phyloP scores from a whole-genome alignment of 2,113 vertebrate species.

The Hemicordylus capensis region DNA sequence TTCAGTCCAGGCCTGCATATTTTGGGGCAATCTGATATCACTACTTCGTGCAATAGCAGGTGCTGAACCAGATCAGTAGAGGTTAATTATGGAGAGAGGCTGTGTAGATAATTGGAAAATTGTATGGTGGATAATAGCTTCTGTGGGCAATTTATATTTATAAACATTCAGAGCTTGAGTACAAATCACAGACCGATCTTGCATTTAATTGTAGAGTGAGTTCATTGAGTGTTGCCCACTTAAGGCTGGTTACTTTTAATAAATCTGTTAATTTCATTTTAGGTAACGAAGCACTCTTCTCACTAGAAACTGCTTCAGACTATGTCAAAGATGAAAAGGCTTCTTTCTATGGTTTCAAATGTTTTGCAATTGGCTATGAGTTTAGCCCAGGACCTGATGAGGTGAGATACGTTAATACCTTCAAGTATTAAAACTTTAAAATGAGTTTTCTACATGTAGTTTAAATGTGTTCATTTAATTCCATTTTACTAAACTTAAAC shows the following conservation, averaged over 20 bases:
- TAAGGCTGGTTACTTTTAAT: background rate
- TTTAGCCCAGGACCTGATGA: conserved; percentile 96
- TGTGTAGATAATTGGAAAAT: background rate
- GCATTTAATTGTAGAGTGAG: background rate
- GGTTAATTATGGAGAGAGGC: background rate
- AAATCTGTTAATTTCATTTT: conserved; percentile 34
- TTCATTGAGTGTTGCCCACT: background rate
- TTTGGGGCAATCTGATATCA: background rate
- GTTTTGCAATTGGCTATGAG: conserved; percentile 95
- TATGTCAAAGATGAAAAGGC: conserved; percentile 99
- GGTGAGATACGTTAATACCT: conserved; percentile 74
- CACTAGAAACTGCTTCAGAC: conserved; percentile 96
- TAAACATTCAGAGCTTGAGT: background rate
- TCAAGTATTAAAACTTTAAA: background rate
- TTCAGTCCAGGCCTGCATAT: no score
- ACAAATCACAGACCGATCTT: background rate
- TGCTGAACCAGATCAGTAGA: background rate
- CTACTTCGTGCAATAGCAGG: no score
- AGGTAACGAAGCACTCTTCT: conserved; percentile 98
- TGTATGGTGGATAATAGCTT: background rate
- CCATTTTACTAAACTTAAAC: background rate
- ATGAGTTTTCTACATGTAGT: background rate
- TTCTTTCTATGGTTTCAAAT: conserved; percentile 97
- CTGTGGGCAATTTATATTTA: background rate
- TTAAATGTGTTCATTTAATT: background rate